These are phyloP conservation scores for Synaphobranchus kaupii DNA, from an alignment of 2,797 vertebrate genomes.

Conservation along the genomic window DNA sequence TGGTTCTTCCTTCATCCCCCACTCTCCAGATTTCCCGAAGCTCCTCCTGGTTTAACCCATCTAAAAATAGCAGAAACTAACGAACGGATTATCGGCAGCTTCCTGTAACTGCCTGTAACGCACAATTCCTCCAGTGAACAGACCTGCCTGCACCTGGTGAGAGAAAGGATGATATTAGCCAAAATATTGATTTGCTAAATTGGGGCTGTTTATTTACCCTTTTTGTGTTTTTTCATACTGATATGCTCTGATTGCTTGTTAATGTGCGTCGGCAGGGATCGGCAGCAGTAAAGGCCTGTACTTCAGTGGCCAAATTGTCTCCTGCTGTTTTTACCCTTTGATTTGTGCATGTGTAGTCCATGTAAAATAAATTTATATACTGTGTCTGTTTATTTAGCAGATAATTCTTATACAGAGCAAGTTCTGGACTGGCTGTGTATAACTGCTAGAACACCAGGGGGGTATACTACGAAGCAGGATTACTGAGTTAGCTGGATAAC, in stretches of 20 bases:
- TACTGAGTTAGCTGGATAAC: too few relatives aligned
- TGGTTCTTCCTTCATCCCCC: neutral
- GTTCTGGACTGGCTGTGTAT: neutral
- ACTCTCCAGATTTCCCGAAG: neutral
- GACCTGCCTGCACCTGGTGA: neutral
- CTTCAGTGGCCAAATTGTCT: neutral
- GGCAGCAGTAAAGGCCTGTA: neutral
- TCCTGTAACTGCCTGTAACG: neutral
- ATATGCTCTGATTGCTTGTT: too few relatives aligned
- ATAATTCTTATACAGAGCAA: neutral
- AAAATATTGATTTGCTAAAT: neutral
- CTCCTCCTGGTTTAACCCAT: neutral
- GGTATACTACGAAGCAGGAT: too few relatives aligned
- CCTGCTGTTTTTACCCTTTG: neutral
- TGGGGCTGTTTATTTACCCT: neutral
- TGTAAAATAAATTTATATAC: neutral
- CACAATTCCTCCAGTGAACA: neutral
- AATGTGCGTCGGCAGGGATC: too few relatives aligned
- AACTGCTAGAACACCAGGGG: neutral
- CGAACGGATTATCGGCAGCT: neutral
- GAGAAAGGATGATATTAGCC: neutral
- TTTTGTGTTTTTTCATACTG: neutral
- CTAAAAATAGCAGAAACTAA: constrained; percentile 8
- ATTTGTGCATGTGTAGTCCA: neutral
- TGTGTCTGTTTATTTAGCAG: neutral